Evolutionary conservation across 64 coral and sea anemone genomes (phyloP), one percentile per base, ranked within the genome.

Genomic region (Porites lutea): DNA sequence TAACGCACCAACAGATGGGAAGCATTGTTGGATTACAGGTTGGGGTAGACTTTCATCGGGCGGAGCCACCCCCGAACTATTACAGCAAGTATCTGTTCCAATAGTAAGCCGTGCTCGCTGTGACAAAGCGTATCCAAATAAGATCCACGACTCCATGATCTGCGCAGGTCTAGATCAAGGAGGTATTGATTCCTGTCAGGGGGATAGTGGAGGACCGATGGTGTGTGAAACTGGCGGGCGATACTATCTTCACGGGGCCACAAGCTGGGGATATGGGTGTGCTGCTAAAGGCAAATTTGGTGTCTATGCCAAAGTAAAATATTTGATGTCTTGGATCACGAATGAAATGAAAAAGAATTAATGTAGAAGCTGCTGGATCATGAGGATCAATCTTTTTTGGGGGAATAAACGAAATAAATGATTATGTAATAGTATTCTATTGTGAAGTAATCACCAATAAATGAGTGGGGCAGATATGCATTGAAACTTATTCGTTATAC

Each of bases 301-400:
- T 69, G 89, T 91, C 8, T 91, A 91, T 64, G 89, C 89, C 45
- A 83, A 91, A 91, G 89, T 91, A 1, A 78, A 82, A 70, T 91
- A 83, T 22, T 44, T 91, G 11, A 3, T 57, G 27, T 51, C 6
- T 14, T 91, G 89, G 89, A 59, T 91, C 66, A 62, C 6, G 15
- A 15, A 57, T 0, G 71, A 70, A 82, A 91, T 82, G 54, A 2
- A 9, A 43, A 83, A 64, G 1, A 79, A 83, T 61, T 91, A 50
- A 58, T 37, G 8, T 37, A 37, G 1, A 3, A 71, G 21, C 10
- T 22, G 4, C 9, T 71, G 10, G 50, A 75, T 13, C 46, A 48
- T 37, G 27, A 37, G 27, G 27, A 60, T 27, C 10, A 37, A 19
- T 5, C 21, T 45, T 13, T 20, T 80, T 3, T 61, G 37, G 23